Evolutionary conservation across 2,888 invertebrate genomes (phyloP).

Genomic region (Caenorhabditis afra): DNA sequence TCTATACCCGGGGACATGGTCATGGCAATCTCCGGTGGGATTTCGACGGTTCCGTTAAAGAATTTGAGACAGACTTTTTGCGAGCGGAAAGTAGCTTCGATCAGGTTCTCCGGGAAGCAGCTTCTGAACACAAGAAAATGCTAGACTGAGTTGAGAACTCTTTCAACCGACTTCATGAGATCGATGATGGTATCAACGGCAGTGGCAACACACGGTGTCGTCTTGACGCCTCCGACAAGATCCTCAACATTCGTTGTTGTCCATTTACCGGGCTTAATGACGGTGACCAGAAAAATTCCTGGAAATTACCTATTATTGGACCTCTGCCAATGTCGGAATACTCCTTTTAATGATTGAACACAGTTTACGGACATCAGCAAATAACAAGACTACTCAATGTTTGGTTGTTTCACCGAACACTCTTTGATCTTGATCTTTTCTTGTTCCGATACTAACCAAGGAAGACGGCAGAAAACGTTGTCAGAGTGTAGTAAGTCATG

Average conservation of each 20-base stretch:
- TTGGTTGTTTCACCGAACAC: neutral
- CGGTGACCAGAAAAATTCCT: constrained; percentile 90
- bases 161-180: constrained; percentile 64
- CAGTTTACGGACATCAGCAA: neutral
- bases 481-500: constrained; percentile 68
- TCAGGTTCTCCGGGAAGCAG: constrained; percentile 85
- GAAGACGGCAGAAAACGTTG: constrained; percentile 71
- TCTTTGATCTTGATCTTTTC: neutral
- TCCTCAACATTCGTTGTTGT: constrained; percentile 69
- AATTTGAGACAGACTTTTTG: constrained; percentile 74
- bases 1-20: constrained; percentile 62
- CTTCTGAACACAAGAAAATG: constrained; percentile 85
- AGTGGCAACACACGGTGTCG: constrained; percentile 71
- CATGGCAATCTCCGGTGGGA: constrained; percentile 69
- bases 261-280: constrained; percentile 87
- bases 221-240: constrained; percentile 65
- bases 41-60: constrained; percentile 61
- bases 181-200: constrained; percentile 75
- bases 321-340: neutral
- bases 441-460: constrained; percentile 48
- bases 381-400: neutral
- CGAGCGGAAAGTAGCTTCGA: constrained; percentile 81
- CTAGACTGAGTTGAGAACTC: neutral
- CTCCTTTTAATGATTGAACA: neutral
- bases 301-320: neutral